Percentiles rank a stretch among this genome's conserved stretches.
phyloP scores from a whole-genome alignment of 2,113 vertebrate species.

The Ariopsis seemanni region DNA sequence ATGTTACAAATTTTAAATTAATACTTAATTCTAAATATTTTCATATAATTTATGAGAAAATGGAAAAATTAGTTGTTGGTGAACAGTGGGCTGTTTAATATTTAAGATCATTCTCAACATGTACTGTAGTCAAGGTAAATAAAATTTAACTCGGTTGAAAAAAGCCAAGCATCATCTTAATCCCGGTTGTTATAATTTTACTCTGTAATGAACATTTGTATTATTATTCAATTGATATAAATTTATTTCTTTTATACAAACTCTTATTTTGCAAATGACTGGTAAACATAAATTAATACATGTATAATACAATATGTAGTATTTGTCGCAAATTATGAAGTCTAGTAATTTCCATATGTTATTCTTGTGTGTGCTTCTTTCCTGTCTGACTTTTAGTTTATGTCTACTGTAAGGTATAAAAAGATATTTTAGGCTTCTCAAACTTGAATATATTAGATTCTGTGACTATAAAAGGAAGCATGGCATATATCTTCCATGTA shows the following conservation, averaged over 20 bases:
- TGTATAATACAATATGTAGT: neutral
- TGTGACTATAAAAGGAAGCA: slow-evolving; percentile 52
- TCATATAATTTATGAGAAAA: neutral
- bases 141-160: neutral
- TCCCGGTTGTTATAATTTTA: neutral
- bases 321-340: neutral
- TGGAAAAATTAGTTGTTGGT: neutral
- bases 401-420: slow-evolving; percentile 63
- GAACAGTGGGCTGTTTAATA: neutral
- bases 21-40: neutral
- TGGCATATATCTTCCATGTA: neutral
- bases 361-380: slow-evolving; percentile 13
- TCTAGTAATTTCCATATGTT: neutral
- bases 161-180: neutral
- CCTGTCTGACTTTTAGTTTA: slow-evolving; percentile 56
- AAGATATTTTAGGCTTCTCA: slow-evolving; percentile 68
- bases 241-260: neutral
- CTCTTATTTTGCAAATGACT: neutral
- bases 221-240: neutral
- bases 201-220: neutral
- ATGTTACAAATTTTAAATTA: neutral
- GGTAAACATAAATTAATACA: neutral
- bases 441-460: slow-evolving; percentile 66
- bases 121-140: neutral
- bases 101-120: neutral